Evolutionary conservation across 2,113 vertebrate species (phyloP).

Genomic region (Dolichotis patagonum): DNA sequence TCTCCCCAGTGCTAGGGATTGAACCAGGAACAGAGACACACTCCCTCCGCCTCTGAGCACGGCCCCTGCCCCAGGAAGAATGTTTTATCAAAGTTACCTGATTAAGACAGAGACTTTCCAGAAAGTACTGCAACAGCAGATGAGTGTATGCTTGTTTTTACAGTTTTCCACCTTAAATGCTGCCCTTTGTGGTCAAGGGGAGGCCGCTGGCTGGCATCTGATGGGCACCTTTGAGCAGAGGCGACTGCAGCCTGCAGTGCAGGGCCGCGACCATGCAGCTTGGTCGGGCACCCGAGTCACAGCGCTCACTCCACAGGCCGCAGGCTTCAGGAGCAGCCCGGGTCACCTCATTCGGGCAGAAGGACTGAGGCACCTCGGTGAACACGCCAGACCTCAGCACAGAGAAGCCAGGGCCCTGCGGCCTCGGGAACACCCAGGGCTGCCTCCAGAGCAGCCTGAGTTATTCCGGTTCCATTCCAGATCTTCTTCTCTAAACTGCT

Average conservation of each 20-base stretch:
- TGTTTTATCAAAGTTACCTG: slow-evolving; percentile 34
- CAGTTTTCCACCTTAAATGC: not conserved
- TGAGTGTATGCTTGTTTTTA: not conserved
- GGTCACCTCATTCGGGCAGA: not conserved
- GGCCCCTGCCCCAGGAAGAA: not conserved
- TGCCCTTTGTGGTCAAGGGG: not conserved
- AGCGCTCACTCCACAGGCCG: not conserved
- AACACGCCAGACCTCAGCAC: not conserved
- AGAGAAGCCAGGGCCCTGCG: not conserved
- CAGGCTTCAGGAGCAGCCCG: not conserved
- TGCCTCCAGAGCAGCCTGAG: not conserved
- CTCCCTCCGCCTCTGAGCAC: not conserved
- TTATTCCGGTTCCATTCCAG: not conserved
- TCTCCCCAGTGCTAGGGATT: not conserved
- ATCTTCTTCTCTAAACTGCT: not conserved
- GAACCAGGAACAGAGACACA: not conserved
- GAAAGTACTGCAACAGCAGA: not conserved
- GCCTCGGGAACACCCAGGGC: not conserved
- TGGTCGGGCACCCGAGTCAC: not conserved
- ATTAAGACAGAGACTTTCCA: not conserved
- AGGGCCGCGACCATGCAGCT: not conserved
- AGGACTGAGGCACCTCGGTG: not conserved
- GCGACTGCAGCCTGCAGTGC: not conserved
- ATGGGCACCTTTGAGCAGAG: not conserved
- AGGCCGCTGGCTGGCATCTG: not conserved